A percentile compares a stretch with the other conserved stretches of the same genome.
Evolutionary conservation across 2,113 vertebrate species (phyloP).

Genomic region (Uria lomvia): DNA sequence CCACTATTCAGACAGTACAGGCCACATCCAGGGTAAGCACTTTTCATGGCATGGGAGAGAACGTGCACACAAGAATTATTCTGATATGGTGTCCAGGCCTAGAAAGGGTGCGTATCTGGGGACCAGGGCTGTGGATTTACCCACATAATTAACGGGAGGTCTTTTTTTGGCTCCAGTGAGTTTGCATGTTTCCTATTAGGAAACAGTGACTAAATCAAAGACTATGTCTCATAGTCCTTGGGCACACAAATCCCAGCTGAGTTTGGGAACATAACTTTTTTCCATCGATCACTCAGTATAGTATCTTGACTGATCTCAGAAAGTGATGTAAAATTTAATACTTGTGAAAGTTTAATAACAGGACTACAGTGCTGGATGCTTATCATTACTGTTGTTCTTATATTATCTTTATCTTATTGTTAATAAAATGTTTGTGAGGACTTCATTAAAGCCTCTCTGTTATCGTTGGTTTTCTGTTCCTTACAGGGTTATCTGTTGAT

Average conservation of each 20-base stretch:
- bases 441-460: constrained; percentile 32
- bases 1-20: background rate
- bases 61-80: background rate
- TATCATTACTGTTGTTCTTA: background rate
- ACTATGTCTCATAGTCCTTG: background rate
- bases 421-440: constrained; percentile 1
- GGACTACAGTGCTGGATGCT: background rate
- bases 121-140: background rate
- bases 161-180: background rate
- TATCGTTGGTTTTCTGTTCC: constrained; percentile 71
- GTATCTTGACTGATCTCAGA: background rate
- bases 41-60: background rate
- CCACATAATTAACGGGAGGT: background rate
- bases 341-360: background rate
- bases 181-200: background rate
- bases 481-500: constrained; percentile 81
- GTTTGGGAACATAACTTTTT: background rate
- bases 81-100: background rate
- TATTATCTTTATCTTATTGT: background rate
- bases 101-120: background rate
- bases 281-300: background rate
- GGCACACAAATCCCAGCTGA: background rate
- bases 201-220: background rate
- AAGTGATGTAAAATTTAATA: background rate
- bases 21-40: background rate